Percentiles rank a stretch among this genome's conserved stretches.
Evolutionary conservation across 2,797 vertebrate genomes (phyloP).

Genomic region (Trachurus trachurus): DNA sequence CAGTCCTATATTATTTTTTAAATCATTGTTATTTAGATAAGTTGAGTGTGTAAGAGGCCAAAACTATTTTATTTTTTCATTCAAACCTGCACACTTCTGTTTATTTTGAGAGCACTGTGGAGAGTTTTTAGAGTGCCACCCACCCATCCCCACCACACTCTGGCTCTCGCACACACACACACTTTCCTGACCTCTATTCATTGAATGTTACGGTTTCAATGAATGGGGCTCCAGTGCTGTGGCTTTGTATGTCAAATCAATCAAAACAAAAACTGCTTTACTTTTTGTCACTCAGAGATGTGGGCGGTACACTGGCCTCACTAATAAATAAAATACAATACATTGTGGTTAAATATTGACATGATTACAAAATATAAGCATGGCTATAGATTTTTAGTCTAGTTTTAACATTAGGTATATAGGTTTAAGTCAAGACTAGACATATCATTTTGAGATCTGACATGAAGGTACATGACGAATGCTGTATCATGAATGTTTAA

Average conservation of each 20-base stretch:
- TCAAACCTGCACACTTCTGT: background rate
- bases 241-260: constrained; percentile 62
- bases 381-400: background rate
- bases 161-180: constrained; percentile 11
- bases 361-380: background rate
- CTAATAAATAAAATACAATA: background rate
- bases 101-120: constrained; percentile 14
- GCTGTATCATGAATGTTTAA: background rate
- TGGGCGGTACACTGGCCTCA: background rate
- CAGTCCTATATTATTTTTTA: background rate
- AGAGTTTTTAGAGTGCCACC: constrained; percentile 12
- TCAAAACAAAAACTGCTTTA: constrained; percentile 37
- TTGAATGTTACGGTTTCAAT: constrained; percentile 39
- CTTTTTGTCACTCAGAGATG: constrained; percentile 26
- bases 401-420: background rate
- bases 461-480: background rate
- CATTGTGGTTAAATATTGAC: background rate
- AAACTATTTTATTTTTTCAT: background rate
- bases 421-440: background rate
- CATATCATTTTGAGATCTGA: background rate
- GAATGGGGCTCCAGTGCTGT: constrained; percentile 33
- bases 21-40: background rate
- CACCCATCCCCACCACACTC: background rate
- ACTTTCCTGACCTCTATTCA: constrained; percentile 41
- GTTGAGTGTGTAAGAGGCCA: background rate